Evolutionary conservation across 2,888 invertebrate genomes (phyloP).

Genomic region (Sinopyrophorus schimmeli): DNA sequence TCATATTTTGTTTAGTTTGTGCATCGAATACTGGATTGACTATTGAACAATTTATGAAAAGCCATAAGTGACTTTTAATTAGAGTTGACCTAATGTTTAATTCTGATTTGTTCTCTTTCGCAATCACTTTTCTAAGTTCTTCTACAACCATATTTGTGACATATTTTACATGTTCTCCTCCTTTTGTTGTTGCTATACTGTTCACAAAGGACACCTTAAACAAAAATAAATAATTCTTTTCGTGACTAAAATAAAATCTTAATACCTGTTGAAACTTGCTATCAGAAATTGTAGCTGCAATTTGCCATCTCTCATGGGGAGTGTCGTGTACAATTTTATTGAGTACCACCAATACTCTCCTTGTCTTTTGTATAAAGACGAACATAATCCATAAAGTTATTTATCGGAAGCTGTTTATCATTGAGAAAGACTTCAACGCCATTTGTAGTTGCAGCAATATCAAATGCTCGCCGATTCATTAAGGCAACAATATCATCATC

Average conservation of each 20-base stretch:
- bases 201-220: conserved; percentile 96
- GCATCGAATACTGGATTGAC: conserved; percentile 99
- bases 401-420: conserved; percentile 82
- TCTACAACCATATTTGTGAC: conserved; percentile 88
- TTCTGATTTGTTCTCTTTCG: conserved; percentile 63
- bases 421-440: conserved; percentile 92
- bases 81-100: conserved; percentile 91
- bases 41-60: conserved; percentile 96
- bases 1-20: conserved; percentile 99
- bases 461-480: conserved; percentile 93
- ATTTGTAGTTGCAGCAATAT: conserved; percentile 87
- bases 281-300: conserved; percentile 84
- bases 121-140: conserved; percentile 65
- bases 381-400: conserved; percentile 94
- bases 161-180: conserved; percentile 96
- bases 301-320: conserved; percentile 91
- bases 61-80: conserved; percentile 94
- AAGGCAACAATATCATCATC: conserved; percentile 92
- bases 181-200: conserved; percentile 98
- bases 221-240: no score
- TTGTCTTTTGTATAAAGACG: conserved; percentile 86
- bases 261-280: conserved; percentile 90
- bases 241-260: no score
- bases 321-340: conserved; percentile 86
- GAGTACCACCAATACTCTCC: conserved; percentile 80